A percentile compares a stretch with the other conserved stretches of the same genome.
Evolutionary conservation across 2,113 vertebrate genomes (phyloP).

Genomic region (Lamprologus speciosus): DNA sequence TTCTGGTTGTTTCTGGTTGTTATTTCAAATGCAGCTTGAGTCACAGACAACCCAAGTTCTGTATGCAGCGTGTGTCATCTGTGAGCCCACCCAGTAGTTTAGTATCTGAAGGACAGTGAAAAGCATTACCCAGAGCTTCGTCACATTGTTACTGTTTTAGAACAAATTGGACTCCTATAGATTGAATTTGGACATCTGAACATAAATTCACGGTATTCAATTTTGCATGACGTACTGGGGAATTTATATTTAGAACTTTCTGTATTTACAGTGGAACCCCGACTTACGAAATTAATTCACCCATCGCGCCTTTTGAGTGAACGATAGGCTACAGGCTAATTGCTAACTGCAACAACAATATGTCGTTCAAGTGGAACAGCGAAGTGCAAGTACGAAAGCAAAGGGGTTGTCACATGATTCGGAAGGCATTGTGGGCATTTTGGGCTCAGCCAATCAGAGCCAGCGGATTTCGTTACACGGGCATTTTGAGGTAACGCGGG

Average conservation of each 20-base stretch:
- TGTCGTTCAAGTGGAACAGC: too few relatives aligned
- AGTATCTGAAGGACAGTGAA: neutral
- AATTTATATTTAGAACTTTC: neutral
- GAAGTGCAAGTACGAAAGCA: accelerated
- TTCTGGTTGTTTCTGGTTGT: neutral
- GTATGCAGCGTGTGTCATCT: neutral
- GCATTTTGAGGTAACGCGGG: too few relatives aligned
- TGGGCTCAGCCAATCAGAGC: too few relatives aligned
- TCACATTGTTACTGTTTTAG: neutral
- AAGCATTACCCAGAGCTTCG: neutral
- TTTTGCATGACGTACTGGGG: neutral
- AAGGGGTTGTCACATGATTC: too few relatives aligned
- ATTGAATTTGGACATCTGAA: neutral
- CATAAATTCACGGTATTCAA: neutral
- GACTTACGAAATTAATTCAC: neutral
- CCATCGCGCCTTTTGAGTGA: too few relatives aligned
- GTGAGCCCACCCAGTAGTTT: neutral
- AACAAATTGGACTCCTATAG: neutral
- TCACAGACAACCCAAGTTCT: neutral
- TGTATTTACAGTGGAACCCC: neutral
- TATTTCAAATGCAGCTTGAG: neutral
- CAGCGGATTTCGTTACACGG: too few relatives aligned
- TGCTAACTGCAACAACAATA: too few relatives aligned
- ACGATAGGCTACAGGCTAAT: too few relatives aligned
- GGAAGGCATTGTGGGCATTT: too few relatives aligned